Conservation (phyloP, 2,797 vertebrate species). For the Sus cebifrons region DNA sequence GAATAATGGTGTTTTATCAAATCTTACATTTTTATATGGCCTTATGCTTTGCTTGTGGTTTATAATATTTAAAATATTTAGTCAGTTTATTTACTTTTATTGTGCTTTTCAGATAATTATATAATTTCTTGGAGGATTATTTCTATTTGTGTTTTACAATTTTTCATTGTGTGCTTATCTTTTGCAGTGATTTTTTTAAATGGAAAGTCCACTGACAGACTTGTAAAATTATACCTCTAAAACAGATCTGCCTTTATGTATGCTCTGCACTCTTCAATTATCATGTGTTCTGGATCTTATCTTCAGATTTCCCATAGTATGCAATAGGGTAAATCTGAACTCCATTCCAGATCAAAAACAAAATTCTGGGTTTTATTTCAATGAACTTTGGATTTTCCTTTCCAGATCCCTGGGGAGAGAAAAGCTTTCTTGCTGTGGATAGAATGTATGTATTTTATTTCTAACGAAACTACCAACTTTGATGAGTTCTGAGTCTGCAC, state of each 20-base stretch:
- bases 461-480: not conserved
- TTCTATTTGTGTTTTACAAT: not conserved
- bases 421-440: not conserved
- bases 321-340: not conserved
- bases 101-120: not conserved
- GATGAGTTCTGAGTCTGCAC: not conserved
- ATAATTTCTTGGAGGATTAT: not conserved
- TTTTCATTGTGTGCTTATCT: not conserved
- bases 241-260: slow-evolving; percentile 20
- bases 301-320: not conserved
- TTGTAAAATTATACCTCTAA: not conserved
- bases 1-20: not conserved
- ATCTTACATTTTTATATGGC: not conserved
- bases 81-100: slow-evolving; percentile 39
- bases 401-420: not conserved
- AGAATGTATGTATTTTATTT: not conserved
- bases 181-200: not conserved
- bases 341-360: not conserved
- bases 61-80: slow-evolving; percentile 36
- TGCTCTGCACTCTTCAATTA: not conserved
- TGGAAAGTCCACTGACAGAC: not conserved
- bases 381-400: not conserved
- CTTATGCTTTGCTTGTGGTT: not conserved
- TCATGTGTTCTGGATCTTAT: not conserved
- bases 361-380: not conserved